Base-by-base conservation (phyloP, 2,797 vertebrate species). In the Malurus splendens region DNA sequence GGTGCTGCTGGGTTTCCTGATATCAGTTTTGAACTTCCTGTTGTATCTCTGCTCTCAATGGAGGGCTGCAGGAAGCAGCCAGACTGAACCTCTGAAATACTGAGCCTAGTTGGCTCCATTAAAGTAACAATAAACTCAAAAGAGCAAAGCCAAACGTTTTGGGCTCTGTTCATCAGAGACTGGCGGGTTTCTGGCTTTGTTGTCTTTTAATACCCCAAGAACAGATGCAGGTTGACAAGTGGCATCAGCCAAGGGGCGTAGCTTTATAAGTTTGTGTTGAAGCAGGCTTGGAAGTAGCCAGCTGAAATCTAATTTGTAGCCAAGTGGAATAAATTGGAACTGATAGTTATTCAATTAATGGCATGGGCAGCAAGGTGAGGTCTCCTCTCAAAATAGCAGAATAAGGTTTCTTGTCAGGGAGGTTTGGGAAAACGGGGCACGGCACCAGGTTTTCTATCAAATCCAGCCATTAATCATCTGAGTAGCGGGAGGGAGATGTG, bases 321-420 rank as follows among this genome's bases (percentile, higher is more conserved):
- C 94, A 94, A 93, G 94, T 84, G 90, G 93, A 96, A 87, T 92
- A 90, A 93, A 88, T 87, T 81, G 81, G 90, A 96, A 47, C 86
- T 88, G 90, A 94, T 96, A 82, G 90, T 94, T 94, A 94, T 87
- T 94, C 91, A 90, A 81, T 95, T 93, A 94, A 94, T 86, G 72
- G 76, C 83, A 45, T 73, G 55, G 94, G 90, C 87, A 61, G 87
- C 10, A 32, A 88, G 94, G 90, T 70, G 87, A 95, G 62, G 92
- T 71, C 88, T 87, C 73, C 59, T 81, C 76, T 81, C 88, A 64
- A 85, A 92, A 92, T n/a, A 78, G 72, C 94, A 87, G 89, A 88
- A 75, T 82, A 84, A 80, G 45, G 84, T 60, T 93, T 87, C 88
- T 84, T 76, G 86, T 84, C 42, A 19, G 70, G 54, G 55, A 82